Evolutionary conservation across 2,888 invertebrate species (phyloP).

Genomic region (Lasiommata megera): DNA sequence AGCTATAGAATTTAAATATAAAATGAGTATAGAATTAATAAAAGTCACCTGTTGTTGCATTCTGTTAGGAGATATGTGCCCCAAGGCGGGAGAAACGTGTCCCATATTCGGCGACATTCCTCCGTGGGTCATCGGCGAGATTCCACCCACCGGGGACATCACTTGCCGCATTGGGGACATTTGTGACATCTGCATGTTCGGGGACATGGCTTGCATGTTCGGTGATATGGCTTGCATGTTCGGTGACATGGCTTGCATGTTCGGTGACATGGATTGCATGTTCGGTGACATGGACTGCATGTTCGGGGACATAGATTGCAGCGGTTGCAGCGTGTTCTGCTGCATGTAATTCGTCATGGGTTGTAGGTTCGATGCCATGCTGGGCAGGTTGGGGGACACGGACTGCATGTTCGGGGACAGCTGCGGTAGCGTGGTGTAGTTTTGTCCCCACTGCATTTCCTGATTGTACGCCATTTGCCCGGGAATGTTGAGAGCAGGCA

Average conservation of each 20-base stretch:
- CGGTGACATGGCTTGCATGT: slow-evolving; percentile 31
- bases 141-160: slow-evolving; percentile 19
- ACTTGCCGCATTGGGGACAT: slow-evolving; percentile 1
- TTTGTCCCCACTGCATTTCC: slow-evolving; percentile 33
- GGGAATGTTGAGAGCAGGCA: slow-evolving; percentile 28
- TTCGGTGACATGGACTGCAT: slow-evolving; percentile 25
- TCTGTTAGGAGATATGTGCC: slow-evolving; percentile 36
- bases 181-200: background rate
- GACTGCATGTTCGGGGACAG: slow-evolving; percentile 32
- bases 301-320: slow-evolving; percentile 22
- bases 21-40: background rate
- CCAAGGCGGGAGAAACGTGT: slow-evolving; percentile 29
- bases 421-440: slow-evolving; percentile 28
- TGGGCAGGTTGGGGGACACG: slow-evolving; percentile 24
- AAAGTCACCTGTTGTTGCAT: background rate
- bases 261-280: slow-evolving; percentile 36
- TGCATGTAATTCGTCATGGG: slow-evolving; percentile 31
- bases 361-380: slow-evolving; percentile 12
- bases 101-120: slow-evolving; percentile 31
- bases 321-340: slow-evolving; percentile 25
- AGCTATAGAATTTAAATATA: no score
- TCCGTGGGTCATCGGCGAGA: slow-evolving; percentile 34
- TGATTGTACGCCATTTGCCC: slow-evolving; percentile 31
- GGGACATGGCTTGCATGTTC: slow-evolving; percentile 29
- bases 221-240: slow-evolving; percentile 36